A percentile compares a stretch with the other conserved stretches of the same genome.
These are phyloP conservation scores for Drosophila navojoa DNA, from an alignment of 1,140 invertebrate species.

Conservation along the genomic window DNA sequence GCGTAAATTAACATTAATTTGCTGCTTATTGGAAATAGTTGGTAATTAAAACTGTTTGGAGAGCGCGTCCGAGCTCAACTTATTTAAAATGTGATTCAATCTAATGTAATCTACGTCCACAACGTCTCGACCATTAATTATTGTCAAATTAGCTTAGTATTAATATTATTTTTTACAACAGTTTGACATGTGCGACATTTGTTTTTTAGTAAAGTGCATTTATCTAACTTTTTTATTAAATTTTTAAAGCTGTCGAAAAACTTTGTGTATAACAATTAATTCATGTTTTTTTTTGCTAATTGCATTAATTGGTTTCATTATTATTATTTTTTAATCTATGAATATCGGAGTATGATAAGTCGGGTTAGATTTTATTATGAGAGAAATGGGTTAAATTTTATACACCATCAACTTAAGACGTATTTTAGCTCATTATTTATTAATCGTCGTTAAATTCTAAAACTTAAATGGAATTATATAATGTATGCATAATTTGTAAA, in stretches of 20 bases:
- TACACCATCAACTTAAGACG: too few species aligned
- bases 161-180: neutral
- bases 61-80: neutral
- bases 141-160: neutral
- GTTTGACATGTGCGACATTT: neutral
- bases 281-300: neutral
- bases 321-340: too few species aligned
- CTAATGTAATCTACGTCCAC: neutral
- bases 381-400: too few species aligned
- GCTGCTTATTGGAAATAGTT: conserved; percentile 43
- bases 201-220: neutral
- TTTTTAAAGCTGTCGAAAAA: too few species aligned
- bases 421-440: too few species aligned
- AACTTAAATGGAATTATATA: too few species aligned
- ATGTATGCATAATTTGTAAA: too few species aligned
- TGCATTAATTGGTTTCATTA: neutral
- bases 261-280: neutral
- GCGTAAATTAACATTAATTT: conserved; percentile 42
- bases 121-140: conserved; percentile 3
- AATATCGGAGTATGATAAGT: too few species aligned
- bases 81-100: conserved; percentile 29
- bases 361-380: too few species aligned
- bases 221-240: too few species aligned
- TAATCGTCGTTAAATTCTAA: too few species aligned
- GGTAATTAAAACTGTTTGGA: conserved; percentile 38